Evolutionary conservation across 2,797 vertebrate species (phyloP), one percentile per base, ranked within the genome.

Genomic region (Coregonus suidteri): DNA sequence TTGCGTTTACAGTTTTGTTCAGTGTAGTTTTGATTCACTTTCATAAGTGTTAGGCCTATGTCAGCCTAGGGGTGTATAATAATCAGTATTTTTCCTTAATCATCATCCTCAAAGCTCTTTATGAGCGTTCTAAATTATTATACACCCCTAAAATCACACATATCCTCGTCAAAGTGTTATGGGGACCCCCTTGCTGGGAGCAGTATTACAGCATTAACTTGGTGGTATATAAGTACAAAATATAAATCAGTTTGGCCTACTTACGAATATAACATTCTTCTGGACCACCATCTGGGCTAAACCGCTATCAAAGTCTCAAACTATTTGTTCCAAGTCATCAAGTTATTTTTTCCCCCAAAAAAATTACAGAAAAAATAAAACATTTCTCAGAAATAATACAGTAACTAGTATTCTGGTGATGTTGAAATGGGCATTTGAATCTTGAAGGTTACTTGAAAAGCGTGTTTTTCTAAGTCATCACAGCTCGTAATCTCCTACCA

Each of bases 61-160:
- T 34, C 25, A 18, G 20, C 47, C 9, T 30, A 34, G 52, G 15
- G 51, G 6, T 6, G 11, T n/a, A 37, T 66, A 51, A 16, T 3
- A 20, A 54, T 70, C 4, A 52, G 11, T 5, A 30, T 18, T 75
- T 37, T 37, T 54, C 20, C 20, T 65, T 20, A 15, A 54, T 71
- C 15, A 7, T 41, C 13, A 35, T 71, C 9, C 53, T 62, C 13
- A 25, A 41, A 56, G 53, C 75, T 30, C 67, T 18, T 76, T n/a
- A 71, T 41, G 30, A 59, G 9, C 34, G 37, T 64, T 53, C 56
- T 20, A 56, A 37, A 16, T 6, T 20, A 67, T 67, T 41, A 66
- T 67, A n/a, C 59, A 52, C 52, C 69, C 67, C 18, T 71, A 65
- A 75, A 54, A 41, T 13, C 51, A 41, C 18, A 35, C 34, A 41